Evolutionary conservation across 1,140 invertebrate species (phyloP).

Genomic region (Lasioglossum albipes): DNA sequence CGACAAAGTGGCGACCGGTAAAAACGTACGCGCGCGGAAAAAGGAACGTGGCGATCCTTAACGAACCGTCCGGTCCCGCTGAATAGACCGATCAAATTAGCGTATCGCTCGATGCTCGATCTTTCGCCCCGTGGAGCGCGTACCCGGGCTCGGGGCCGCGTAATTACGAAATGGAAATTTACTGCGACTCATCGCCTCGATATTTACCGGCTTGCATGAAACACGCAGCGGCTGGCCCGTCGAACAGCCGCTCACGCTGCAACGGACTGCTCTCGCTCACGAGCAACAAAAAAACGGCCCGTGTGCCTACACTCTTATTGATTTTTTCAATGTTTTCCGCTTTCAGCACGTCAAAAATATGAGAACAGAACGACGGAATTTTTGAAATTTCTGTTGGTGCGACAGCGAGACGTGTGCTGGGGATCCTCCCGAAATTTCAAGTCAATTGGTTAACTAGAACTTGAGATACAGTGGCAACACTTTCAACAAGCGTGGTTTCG

Average conservation of each 20-base stretch:
- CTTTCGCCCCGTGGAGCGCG: background rate
- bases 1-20: constrained; percentile 34
- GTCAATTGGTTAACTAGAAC: no score
- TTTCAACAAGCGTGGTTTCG: no score
- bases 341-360: no score
- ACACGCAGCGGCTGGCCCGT: background rate
- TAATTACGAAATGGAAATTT: constrained; percentile 31
- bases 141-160: background rate
- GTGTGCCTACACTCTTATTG: no score
- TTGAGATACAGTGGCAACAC: no score
- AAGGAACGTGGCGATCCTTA: constrained; percentile 18
- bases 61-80: constrained; percentile 24
- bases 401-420: no score
- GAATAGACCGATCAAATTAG: constrained; percentile 54
- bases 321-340: no score
- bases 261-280: background rate
- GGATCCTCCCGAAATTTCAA: no score
- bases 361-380: no score
- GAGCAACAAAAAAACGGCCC: background rate
- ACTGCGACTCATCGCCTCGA: constrained; percentile 20
- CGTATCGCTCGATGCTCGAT: constrained; percentile 30
- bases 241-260: no score
- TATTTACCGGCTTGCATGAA: background rate
- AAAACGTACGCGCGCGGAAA: constrained; percentile 19
- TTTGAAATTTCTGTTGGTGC: no score